These are phyloP conservation scores for Rhagoletis pomonella DNA, from an alignment of 1,140 invertebrate genomes.

Conservation along the genomic window DNA sequence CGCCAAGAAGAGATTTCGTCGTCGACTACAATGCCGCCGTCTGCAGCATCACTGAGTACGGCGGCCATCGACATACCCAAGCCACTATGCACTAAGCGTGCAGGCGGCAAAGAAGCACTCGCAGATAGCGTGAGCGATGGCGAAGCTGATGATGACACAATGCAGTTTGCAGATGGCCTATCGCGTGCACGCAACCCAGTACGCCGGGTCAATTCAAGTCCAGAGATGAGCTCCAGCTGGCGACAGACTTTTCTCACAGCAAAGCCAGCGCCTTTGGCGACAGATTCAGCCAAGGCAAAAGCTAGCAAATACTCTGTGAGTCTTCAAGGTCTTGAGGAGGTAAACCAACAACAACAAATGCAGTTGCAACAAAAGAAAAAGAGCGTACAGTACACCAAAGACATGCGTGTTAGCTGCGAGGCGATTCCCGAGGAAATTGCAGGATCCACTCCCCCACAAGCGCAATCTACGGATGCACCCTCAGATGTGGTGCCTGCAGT, in stretches of 20 bases:
- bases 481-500: neutral
- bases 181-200: slow-evolving; percentile 84
- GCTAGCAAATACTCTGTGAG: slow-evolving; percentile 23
- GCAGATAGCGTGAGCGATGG: slow-evolving; percentile 76
- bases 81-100: slow-evolving; percentile 59
- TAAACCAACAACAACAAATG: neutral
- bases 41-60: slow-evolving; percentile 64
- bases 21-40: slow-evolving; percentile 53
- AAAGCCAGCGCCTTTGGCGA: slow-evolving; percentile 65
- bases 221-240: slow-evolving; percentile 92
- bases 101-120: slow-evolving; percentile 66
- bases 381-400: slow-evolving; percentile 79
- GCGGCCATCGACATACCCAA: slow-evolving; percentile 71
- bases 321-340: slow-evolving; percentile 26
- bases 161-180: slow-evolving; percentile 73
- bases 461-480: neutral
- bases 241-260: slow-evolving; percentile 78
- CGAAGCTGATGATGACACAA: slow-evolving; percentile 77
- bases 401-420: slow-evolving; percentile 89
- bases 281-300: slow-evolving; percentile 41
- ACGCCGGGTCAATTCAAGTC: slow-evolving; percentile 89
- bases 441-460: slow-evolving; percentile 68
- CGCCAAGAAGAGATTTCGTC: slow-evolving; percentile 71
- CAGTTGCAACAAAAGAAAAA: slow-evolving; percentile 77
- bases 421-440: slow-evolving; percentile 92